Evolutionary conservation across 1,140 invertebrate species (phyloP).

Genomic region (Tetramorium alpestre): DNA sequence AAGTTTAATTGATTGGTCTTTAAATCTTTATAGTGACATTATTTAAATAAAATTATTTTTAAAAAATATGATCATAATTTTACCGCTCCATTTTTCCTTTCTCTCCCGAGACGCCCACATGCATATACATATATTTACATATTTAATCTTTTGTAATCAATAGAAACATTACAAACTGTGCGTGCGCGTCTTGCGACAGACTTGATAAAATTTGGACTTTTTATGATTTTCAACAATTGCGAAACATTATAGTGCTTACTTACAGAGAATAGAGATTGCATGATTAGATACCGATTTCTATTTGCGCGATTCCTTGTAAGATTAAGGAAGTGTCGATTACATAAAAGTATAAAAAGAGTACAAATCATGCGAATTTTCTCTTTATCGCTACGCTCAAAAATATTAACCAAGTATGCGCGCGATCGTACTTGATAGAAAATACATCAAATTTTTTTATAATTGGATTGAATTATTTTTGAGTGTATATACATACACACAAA

Average conservation of each 20-base stretch:
- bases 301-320: background rate
- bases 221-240: background rate
- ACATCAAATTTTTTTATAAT: background rate
- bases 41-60: constrained; percentile 1
- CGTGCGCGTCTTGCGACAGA: background rate
- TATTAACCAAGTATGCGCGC: background rate
- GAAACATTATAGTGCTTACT: background rate
- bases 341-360: constrained; percentile 15
- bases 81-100: background rate
- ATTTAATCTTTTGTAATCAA: background rate
- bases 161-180: background rate
- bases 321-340: constrained; percentile 36
- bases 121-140: background rate
- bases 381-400: background rate
- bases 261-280: background rate
- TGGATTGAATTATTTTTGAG: background rate
- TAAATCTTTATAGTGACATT: background rate
- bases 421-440: background rate
- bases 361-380: background rate
- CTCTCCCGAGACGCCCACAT: background rate
- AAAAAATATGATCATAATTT: background rate
- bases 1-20: background rate
- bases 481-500: background rate
- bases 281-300: background rate
- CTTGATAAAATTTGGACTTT: background rate